Evolutionary conservation across 2,888 invertebrate species (phyloP).

Genomic region (Pedicia rivosa): DNA sequence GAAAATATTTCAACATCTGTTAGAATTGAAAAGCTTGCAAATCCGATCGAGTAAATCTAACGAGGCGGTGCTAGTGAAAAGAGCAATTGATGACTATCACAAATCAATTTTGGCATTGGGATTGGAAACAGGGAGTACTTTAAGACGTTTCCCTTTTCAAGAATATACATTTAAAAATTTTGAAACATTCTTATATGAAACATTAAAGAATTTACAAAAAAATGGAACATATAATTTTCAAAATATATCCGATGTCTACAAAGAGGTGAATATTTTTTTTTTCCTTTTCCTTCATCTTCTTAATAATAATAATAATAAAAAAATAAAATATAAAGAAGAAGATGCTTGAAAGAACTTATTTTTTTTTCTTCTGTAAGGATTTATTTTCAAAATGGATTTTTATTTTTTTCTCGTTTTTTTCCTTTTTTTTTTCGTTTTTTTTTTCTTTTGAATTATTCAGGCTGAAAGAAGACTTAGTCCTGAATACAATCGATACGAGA

Average conservation of each 20-base stretch:
- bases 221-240: slow-evolving; percentile 46
- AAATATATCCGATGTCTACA: slow-evolving; percentile 44
- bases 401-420: slow-evolving; percentile 7
- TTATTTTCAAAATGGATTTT: too few species aligned
- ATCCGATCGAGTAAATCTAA: slow-evolving; percentile 80
- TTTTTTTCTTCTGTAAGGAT: too few species aligned
- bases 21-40: slow-evolving; percentile 82
- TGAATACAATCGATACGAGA: slow-evolving; percentile 36
- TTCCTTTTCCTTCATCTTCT: neutral
- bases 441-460: slow-evolving; percentile 16
- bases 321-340: neutral
- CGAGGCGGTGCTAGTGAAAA: slow-evolving; percentile 72
- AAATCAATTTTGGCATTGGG: slow-evolving; percentile 54
- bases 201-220: slow-evolving; percentile 60
- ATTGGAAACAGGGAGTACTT: slow-evolving; percentile 28
- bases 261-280: slow-evolving; percentile 37
- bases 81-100: slow-evolving; percentile 71
- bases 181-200: slow-evolving; percentile 78
- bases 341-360: too few species aligned
- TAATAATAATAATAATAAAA: too few species aligned
- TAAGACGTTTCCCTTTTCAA: slow-evolving; percentile 44
- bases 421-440: slow-evolving; percentile 7
- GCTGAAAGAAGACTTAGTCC: slow-evolving; percentile 32
- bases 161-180: slow-evolving; percentile 61
- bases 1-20: slow-evolving; percentile 81